These are phyloP conservation scores for Beaufortia kweichowensis DNA, from an alignment of 2,113 vertebrate species.

Conservation along the genomic window DNA sequence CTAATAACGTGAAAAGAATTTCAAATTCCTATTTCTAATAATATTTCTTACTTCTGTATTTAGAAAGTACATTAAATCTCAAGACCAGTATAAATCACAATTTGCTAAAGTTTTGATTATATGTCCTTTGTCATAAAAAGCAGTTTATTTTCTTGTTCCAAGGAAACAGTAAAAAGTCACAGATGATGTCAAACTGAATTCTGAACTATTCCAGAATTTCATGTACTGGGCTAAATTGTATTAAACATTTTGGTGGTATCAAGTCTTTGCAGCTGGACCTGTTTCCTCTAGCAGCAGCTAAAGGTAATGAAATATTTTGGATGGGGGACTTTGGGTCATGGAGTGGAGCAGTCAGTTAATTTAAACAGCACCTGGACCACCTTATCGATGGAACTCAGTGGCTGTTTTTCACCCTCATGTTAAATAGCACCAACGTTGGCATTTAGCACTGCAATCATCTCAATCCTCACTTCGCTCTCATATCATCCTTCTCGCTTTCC, in stretches of 20 bases:
- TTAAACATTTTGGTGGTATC: constrained; percentile 35
- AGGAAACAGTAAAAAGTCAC: background rate
- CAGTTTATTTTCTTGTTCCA: background rate
- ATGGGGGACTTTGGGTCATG: constrained; percentile 22
- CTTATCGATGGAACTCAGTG: constrained; percentile 37
- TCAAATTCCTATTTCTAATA: background rate
- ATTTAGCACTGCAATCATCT: constrained; percentile 19
- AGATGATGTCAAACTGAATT: background rate
- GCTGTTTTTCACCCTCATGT: constrained; percentile 11
- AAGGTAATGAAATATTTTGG: constrained; percentile 44
- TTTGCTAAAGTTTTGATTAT: too few relatives aligned
- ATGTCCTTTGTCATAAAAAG: background rate
- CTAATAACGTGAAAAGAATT: background rate
- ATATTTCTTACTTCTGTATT: too few relatives aligned
- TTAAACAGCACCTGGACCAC: constrained; percentile 25
- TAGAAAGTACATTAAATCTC: too few relatives aligned
- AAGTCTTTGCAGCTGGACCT: constrained; percentile 17
- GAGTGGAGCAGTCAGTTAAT: constrained; percentile 26
- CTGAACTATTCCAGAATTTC: background rate
- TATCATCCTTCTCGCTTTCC: constrained; percentile 15
- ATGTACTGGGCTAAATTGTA: constrained; percentile 5
- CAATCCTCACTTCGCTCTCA: background rate
- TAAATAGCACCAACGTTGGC: constrained; percentile 6
- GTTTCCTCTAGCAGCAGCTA: constrained; percentile 21
- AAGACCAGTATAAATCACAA: too few relatives aligned